phyloP scores from a whole-genome alignment of 2,797 vertebrate genomes.

The Spatula versicolor region DNA sequence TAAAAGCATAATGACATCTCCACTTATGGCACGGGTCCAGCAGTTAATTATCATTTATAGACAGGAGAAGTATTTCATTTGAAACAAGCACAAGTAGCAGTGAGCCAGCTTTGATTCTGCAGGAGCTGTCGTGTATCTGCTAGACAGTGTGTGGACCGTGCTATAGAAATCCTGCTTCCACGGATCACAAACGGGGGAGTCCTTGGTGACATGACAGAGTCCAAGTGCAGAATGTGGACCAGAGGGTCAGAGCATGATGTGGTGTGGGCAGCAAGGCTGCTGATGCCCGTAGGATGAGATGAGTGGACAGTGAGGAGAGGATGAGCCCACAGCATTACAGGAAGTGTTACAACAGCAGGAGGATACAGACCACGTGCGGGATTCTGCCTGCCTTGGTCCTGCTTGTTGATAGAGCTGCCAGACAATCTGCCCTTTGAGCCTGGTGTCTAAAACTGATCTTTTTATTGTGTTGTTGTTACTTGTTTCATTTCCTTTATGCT shows the following conservation, averaged over 20 bases:
- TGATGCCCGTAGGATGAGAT: neutral
- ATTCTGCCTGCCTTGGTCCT: neutral
- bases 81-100: neutral
- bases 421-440: neutral
- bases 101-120: neutral
- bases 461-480: neutral
- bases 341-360: neutral
- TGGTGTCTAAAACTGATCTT: neutral
- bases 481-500: neutral
- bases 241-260: neutral
- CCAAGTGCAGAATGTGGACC: neutral
- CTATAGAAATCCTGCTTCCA: neutral
- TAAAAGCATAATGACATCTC: neutral
- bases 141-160: fast-evolving
- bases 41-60: neutral
- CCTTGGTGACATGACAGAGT: neutral
- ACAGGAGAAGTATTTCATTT: neutral
- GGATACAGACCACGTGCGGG: fast-evolving
- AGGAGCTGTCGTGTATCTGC: neutral
- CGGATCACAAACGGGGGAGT: neutral
- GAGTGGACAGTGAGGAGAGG: neutral
- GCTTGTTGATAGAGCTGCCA: neutral
- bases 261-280: neutral
- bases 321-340: neutral
- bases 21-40: neutral